Conservation (phyloP, 2,113 vertebrate genomes). For the Oreochromis aureus region DNA sequence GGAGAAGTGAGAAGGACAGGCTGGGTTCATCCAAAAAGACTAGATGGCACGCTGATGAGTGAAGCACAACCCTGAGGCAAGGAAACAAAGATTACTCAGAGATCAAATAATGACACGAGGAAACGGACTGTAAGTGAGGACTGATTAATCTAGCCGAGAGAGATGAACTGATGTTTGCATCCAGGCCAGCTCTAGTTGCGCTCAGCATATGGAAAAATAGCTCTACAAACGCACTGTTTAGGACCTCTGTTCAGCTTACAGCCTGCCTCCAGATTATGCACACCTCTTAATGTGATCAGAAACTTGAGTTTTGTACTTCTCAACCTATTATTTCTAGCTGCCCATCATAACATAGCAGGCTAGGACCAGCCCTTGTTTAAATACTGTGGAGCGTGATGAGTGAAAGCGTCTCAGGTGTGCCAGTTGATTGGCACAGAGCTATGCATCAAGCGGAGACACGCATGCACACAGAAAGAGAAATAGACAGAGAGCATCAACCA, state of each 20-base stretch:
- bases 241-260: neutral
- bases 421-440: neutral
- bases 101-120: neutral
- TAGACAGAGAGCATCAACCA: neutral
- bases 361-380: neutral
- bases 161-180: neutral
- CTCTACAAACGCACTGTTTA: neutral
- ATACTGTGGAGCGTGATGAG: neutral
- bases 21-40: neutral
- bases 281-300: neutral
- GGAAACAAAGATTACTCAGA: neutral
- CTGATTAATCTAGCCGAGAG: neutral
- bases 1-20: neutral
- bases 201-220: neutral
- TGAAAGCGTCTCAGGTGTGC: neutral
- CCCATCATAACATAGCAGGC: neutral
- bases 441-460: neutral
- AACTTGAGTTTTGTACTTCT: neutral
- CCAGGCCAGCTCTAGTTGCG: rapidly evolving
- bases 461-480: neutral
- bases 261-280: neutral
- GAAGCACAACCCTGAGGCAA: neutral
- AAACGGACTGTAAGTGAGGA: neutral
- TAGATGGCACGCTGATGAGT: neutral
- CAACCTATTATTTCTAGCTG: neutral